Evolutionary conservation across 2,888 invertebrate species (phyloP).

Genomic region (Leptopilina syphax): DNA sequence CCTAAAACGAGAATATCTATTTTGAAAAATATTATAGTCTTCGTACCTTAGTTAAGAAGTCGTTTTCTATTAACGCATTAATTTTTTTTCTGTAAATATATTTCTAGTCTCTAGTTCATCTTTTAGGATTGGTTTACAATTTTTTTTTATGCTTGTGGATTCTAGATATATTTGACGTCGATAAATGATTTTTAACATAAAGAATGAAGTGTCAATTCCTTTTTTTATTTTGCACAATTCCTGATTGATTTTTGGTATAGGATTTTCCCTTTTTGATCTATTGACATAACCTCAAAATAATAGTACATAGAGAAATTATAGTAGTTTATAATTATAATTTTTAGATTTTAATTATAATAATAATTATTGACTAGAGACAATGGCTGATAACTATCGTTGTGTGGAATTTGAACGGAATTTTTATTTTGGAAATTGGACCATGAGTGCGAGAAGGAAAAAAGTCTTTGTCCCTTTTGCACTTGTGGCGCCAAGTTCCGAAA

Average conservation of each 20-base stretch:
- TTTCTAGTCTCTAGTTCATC: not conserved
- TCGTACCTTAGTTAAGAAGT: slow-evolving; percentile 61
- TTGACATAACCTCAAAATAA: not conserved
- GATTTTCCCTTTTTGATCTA: not conserved
- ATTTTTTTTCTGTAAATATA: slow-evolving; percentile 1
- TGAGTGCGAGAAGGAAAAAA: no score
- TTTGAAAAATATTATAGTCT: slow-evolving; percentile 70
- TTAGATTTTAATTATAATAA: no score
- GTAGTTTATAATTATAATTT: no score
- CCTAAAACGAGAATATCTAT: slow-evolving; percentile 63
- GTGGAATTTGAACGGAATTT: no score
- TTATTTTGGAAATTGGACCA: no score
- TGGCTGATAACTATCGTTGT: no score
- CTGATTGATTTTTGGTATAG: not conserved
- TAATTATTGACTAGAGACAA: no score
- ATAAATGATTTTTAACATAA: not conserved
- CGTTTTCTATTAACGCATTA: slow-evolving; percentile 55
- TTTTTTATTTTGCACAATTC: not conserved
- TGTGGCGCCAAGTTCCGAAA: no score
- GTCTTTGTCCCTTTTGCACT: no score
- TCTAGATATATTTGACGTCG: not conserved
- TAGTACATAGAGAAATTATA: no score
- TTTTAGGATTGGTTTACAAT: not conserved
- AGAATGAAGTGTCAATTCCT: not conserved
- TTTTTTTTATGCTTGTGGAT: slow-evolving; percentile 54